phyloP scores from a whole-genome alignment of 2,113 vertebrate species.

The Leucoraja erinaceus region DNA sequence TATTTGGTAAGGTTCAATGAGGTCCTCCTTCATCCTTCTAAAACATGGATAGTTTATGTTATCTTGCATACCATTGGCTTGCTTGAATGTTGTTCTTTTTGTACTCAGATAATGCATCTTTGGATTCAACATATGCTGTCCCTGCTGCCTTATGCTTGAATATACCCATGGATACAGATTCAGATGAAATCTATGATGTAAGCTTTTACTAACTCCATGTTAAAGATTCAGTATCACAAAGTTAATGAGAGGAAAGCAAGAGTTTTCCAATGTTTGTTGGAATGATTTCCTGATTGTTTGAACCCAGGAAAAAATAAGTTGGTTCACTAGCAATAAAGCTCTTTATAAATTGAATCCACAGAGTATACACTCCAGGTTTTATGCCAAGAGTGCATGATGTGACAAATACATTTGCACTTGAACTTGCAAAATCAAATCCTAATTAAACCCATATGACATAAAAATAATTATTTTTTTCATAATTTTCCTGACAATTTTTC shows the following conservation, averaged over 20 bases:
- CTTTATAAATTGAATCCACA: background rate
- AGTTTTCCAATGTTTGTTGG: background rate
- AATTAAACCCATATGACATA: background rate
- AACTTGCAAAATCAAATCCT: background rate
- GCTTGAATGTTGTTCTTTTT: no score
- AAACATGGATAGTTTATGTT: no score
- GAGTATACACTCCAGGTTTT: background rate
- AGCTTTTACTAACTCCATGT: background rate
- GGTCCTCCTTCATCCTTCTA: no score
- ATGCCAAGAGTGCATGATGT: background rate
- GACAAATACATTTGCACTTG: no score
- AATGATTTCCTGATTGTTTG: background rate
- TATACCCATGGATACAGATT: background rate
- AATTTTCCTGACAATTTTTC: background rate
- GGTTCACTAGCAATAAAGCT: background rate
- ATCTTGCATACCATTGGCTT: no score
- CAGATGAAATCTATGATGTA: slow-evolving; percentile 36
- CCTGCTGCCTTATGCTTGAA: slow-evolving; percentile 17
- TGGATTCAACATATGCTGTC: slow-evolving; percentile 35
- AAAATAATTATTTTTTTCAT: background rate
- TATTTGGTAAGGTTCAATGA: no score
- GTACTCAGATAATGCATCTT: background rate
- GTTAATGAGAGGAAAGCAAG: background rate
- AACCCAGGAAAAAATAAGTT: background rate
- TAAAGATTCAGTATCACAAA: background rate